phyloP scores from a whole-genome alignment of 2,113 vertebrate species.

The Malurus alboscapulatus region DNA sequence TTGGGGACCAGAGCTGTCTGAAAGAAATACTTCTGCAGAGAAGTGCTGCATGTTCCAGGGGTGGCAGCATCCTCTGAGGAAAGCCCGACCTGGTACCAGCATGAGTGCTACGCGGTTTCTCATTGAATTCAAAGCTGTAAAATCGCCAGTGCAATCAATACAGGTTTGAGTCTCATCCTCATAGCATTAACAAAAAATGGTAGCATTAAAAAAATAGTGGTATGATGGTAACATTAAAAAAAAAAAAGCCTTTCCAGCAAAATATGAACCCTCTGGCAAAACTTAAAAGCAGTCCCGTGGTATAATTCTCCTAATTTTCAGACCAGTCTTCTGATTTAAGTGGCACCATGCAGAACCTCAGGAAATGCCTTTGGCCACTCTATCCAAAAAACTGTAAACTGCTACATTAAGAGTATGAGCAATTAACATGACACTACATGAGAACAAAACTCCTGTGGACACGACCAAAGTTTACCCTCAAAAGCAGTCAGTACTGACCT shows the following conservation, averaged over 20 bases:
- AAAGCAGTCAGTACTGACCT: neutral
- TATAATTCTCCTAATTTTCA: neutral
- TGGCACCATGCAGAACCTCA: neutral
- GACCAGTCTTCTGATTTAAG: neutral
- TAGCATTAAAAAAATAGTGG: neutral
- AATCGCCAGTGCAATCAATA: neutral
- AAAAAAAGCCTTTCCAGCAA: neutral
- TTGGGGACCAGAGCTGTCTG: neutral
- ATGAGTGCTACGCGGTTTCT: neutral
- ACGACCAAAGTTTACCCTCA: neutral
- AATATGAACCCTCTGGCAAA: neutral
- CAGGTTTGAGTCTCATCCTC: neutral
- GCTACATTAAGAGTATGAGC: neutral
- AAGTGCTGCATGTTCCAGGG: neutral
- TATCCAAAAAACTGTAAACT: neutral
- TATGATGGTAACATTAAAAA: neutral
- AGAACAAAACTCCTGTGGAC: neutral
- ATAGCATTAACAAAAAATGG: neutral
- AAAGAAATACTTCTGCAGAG: neutral
- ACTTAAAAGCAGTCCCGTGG: neutral
- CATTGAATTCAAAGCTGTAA: neutral
- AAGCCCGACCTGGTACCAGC: neutral
- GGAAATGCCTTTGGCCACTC: neutral
- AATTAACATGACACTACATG: neutral
- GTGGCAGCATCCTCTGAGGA: neutral